Percentiles rank a stretch among this genome's conserved stretches.
These are phyloP conservation scores for Anseranas semipalmata DNA, from an alignment of 2,113 vertebrate species.

Conservation along the genomic window DNA sequence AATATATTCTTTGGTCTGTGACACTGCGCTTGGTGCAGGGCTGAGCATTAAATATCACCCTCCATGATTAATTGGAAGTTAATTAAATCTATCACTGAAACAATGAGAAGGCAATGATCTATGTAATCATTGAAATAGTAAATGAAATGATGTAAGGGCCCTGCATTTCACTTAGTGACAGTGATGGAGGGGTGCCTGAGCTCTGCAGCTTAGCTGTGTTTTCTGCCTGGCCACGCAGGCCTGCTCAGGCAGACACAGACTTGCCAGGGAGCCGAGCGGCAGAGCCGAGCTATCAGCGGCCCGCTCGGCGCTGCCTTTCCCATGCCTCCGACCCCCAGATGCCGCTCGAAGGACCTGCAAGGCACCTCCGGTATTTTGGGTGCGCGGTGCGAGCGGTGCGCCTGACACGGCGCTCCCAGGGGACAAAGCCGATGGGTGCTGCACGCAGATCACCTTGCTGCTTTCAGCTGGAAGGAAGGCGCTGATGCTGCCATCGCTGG, in stretches of 20 bases:
- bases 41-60: constrained; percentile 97
- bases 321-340: background rate
- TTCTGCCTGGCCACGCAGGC: constrained; percentile 74
- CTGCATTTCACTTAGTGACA: constrained; percentile 91
- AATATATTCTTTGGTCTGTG: constrained; percentile 87
- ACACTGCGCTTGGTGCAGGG: constrained; percentile 73
- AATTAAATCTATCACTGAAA: constrained; percentile 99
- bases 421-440: background rate
- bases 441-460: background rate
- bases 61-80: constrained; percentile 99
- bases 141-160: constrained; percentile 89
- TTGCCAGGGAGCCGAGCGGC: constrained; percentile 49
- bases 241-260: constrained; percentile 56
- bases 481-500: background rate
- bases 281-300: constrained; percentile 34
- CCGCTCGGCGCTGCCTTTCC: background rate
- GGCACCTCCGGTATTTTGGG: background rate
- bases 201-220: constrained; percentile 75
- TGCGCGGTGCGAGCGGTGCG: rapidly evolving
- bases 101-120: constrained; percentile 99
- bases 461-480: background rate
- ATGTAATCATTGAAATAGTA: constrained; percentile 98
- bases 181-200: constrained; percentile 87
- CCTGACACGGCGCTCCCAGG: background rate
- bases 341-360: background rate